phyloP scores from a whole-genome alignment of 2,888 invertebrate genomes.

The Helicoverpa assulta region DNA sequence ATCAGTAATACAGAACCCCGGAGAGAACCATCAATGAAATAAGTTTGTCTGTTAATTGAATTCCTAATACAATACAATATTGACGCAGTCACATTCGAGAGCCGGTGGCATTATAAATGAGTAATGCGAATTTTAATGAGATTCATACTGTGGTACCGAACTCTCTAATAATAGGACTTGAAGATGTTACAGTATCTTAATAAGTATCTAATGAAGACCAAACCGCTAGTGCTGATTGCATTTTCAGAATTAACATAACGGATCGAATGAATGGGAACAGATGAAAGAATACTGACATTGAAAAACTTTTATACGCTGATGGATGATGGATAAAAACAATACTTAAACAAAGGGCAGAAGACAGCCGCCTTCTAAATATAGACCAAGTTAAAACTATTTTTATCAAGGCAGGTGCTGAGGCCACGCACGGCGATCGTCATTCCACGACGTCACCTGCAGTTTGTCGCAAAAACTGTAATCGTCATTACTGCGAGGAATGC shows the following conservation, averaged over 20 bases:
- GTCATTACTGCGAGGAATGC: constrained; percentile 66
- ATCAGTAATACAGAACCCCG: constrained; percentile 3
- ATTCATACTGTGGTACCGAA: neutral
- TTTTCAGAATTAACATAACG: neutral
- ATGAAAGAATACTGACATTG: neutral
- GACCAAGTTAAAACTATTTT: constrained; percentile 47
- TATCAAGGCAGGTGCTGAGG: constrained; percentile 66
- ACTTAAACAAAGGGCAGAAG: constrained; percentile 29
- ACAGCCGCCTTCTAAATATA: constrained; percentile 40
- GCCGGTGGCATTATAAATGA: constrained; percentile 25
- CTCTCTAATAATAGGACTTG: constrained; percentile 6
- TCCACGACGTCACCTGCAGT: constrained; percentile 62
- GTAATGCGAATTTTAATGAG: constrained; percentile 39
- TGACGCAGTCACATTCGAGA: constrained; percentile 34
- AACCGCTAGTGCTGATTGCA: neutral
- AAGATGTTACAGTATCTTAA: neutral
- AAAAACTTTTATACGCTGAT: neutral
- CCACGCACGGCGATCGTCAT: constrained; percentile 57
- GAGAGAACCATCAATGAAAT: constrained; percentile 12
- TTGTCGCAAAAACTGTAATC: constrained; percentile 77
- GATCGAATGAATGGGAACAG: constrained; percentile 7
- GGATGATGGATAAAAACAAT: constrained; percentile 14
- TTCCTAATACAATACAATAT: constrained; percentile 42
- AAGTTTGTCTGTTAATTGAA: constrained; percentile 39
- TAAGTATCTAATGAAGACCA: neutral